phyloP scores from a whole-genome alignment of 2,888 invertebrate genomes.

The Chloromyia formosa region DNA sequence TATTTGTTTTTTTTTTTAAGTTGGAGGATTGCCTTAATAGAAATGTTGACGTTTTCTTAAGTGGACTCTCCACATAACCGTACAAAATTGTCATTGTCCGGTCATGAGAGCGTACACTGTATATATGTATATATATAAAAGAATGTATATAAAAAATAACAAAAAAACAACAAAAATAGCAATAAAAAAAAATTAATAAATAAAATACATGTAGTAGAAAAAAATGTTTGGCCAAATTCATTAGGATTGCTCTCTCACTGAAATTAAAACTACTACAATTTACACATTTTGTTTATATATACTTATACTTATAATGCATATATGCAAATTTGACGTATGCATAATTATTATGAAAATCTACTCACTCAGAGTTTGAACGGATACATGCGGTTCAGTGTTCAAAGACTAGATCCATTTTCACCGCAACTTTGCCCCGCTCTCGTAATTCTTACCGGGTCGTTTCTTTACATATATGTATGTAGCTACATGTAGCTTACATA shows the following conservation, averaged over 20 bases:
- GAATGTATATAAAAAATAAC: constrained; percentile 47
- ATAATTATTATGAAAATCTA: background rate
- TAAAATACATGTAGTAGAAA: too few species aligned
- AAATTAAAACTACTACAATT: constrained; percentile 6
- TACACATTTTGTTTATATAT: background rate
- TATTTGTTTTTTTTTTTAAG: too few species aligned
- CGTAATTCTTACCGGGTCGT: background rate
- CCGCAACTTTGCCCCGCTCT: background rate
- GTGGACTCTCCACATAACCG: too few species aligned
- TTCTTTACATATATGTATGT: background rate
- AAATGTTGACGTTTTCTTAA: too few species aligned
- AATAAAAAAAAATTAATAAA: constrained; percentile 42
- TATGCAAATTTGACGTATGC: background rate
- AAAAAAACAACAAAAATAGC: constrained; percentile 49
- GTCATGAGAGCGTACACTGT: too few species aligned
- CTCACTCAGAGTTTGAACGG: constrained; percentile 25
- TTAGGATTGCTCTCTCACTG: constrained; percentile 17
- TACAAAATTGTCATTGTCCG: too few species aligned
- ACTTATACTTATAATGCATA: background rate
- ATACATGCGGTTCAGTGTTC: too few species aligned
- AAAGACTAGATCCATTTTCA: background rate
- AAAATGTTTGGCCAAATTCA: constrained; percentile 49
- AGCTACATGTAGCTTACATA: too few species aligned
- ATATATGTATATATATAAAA: constrained; percentile 50
- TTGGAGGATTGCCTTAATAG: too few species aligned